Conservation (phyloP, 2,797 vertebrate species). For the Crocidura indochinensis region DNA sequence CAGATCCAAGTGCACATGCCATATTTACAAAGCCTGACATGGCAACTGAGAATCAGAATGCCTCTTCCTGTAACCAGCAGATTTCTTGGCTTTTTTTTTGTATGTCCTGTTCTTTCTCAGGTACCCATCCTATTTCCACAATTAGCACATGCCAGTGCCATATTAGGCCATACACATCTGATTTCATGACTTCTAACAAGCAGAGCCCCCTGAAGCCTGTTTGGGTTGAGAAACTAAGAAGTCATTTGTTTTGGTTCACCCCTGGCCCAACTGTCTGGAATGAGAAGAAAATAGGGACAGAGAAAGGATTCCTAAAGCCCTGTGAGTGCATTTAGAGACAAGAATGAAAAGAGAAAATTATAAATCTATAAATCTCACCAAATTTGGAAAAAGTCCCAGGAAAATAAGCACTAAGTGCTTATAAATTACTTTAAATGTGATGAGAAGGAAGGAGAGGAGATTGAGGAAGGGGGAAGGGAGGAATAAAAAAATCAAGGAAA, state of each 20-base stretch:
- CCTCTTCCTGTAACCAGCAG: neutral
- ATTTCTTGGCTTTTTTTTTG: neutral
- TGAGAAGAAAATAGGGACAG: neutral
- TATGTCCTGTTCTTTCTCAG: neutral
- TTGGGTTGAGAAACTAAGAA: neutral
- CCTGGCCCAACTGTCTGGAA: neutral
- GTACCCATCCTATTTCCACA: neutral
- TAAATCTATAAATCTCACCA: slow-evolving; percentile 23
- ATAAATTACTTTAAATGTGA: slow-evolving; percentile 40
- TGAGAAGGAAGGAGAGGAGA: slow-evolving; percentile 49
- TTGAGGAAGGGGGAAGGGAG: neutral
- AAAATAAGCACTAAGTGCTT: slow-evolving; percentile 44
- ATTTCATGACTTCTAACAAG: fast-evolving
- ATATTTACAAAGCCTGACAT: neutral
- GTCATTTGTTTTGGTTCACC: neutral
- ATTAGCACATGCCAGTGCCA: fast-evolving
- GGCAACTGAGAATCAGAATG: neutral
- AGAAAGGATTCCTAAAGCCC: neutral
- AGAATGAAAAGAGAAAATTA: neutral
- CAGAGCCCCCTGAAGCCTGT: neutral
- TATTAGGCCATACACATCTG: neutral
- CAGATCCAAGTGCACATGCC: slow-evolving; percentile 8
- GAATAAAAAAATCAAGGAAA: neutral
- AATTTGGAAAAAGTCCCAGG: slow-evolving; percentile 60
- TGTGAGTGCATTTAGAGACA: neutral